Evolutionary conservation across 2,888 invertebrate genomes (phyloP), one percentile per base, ranked within the genome.

Genomic region (Apeira syringaria): DNA sequence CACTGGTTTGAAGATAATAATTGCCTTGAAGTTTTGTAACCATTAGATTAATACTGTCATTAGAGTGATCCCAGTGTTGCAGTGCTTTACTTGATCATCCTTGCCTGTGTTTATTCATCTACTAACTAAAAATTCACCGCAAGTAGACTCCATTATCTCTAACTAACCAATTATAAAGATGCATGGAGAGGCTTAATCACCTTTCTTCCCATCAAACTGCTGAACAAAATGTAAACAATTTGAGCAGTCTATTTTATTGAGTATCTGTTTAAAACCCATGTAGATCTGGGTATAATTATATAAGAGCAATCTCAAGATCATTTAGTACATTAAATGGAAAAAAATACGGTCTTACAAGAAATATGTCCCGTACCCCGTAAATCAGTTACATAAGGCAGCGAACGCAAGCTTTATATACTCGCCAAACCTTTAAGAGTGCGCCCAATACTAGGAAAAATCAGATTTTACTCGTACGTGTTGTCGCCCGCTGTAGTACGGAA

Each of bases 11-110:
- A 81, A 77, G 69, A 86, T 85, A 86, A 83, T 82, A 79, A 45
- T 62, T 82, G 86, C 81, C 85, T 86, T 86, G 82, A 87, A 91
- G 71, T 91, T 87, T 69, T 89, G 80, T 82, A 82, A 86, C 70
- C 85, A 83, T 74, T 86, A 81, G 80, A 81, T 81, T 89, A 90
- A 80, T 88, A 69, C 74, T 76, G 62, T 80, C 80, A 76, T 81
- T 81, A 81, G 76, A 86, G 72, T 77, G 75, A 67, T 89, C 91
- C 82, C 89, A 88, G 81, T 81, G 82, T 80, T 82, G 78, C 88
- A 89, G 90, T 85, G 90, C 90, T 90, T 90, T 88, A 89, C 88
- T 90, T 78, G 85, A 85, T 90, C 89, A 90, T 91, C 90, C 90
- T 91, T 91, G 90, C 90, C 90, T 91, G 90, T 86, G 89, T 89